Base-by-base conservation (phyloP, 1,140 invertebrate genomes). In the Sarcophaga bullata region DNA sequence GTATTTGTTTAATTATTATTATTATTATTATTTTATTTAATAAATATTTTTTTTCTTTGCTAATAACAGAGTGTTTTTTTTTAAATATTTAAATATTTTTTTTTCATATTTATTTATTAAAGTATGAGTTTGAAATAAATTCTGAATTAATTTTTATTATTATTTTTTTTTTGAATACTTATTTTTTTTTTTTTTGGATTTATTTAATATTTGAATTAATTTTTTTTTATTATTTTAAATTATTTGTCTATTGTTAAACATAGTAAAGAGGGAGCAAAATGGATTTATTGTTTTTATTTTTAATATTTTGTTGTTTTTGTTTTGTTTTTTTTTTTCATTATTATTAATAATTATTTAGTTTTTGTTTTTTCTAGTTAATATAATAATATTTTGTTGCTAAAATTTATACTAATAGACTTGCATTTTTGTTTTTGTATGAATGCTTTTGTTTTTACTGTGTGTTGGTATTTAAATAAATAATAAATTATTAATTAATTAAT, bases 331-430 rank as follows among this genome's bases (percentile, higher is more conserved):
- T 50, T n/a, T n/a, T n/a, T n/a, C n/a, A n/a, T n/a, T n/a, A n/a
- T n/a, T 37, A 37, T 68, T 68, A 19, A 15, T 62, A 81, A 72
- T 15, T 81, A 72, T 72, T 9, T 62, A 37, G 48, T 13, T 80
- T 13, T 37, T 52, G 8, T 62, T 52, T 19, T 48, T 75, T n/a
- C 37, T 76, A 49, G 6, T 76, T 76, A 48, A 46, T 76, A 15
- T 48, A 76, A 49, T 37, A 37, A 46, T 80, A 10, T 80, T 80
- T 80, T 58, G 25, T 76, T 76, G 52, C 58, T 62, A 68, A 68
- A 80, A 80, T 80, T 80, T 62, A 17, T 58, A 80, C 52, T 81
- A 81, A 81, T 81, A 81, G 62, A 81, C 58, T 78, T n/a, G 58
- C n/a, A 52, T 50, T 50, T 78, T 15, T 76, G 52, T 48, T 78